These are phyloP conservation scores for Heliconius hortense DNA, from an alignment of 2,888 invertebrate genomes.

Conservation along the genomic window DNA sequence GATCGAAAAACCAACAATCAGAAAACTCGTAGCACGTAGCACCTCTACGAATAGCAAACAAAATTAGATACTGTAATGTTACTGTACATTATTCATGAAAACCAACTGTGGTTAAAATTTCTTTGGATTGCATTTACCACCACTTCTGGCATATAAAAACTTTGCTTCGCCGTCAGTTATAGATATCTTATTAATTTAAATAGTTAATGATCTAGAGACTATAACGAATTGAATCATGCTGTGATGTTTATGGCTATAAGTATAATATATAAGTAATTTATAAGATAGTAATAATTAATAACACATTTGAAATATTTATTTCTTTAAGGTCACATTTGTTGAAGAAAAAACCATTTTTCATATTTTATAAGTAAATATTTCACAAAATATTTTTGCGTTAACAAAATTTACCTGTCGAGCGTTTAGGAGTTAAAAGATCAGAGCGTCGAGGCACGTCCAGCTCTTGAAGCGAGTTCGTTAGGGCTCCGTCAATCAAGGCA, in stretches of 20 bases:
- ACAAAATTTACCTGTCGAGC: conserved; percentile 35
- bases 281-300: no score
- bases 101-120: conserved; percentile 10
- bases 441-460: conserved; percentile 53
- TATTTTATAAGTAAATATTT: neutral
- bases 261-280: neutral
- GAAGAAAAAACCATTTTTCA: neutral
- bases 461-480: conserved; percentile 79
- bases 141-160: neutral
- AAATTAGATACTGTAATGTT: conserved; percentile 35
- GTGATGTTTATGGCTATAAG: neutral
- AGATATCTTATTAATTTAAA: neutral
- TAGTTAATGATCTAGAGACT: neutral
- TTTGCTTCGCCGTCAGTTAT: neutral
- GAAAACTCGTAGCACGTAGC: conserved; percentile 57
- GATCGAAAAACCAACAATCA: conserved; percentile 58
- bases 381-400: conserved; percentile 2
- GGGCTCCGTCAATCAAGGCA: conserved; percentile 79
- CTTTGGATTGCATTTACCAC: neutral
- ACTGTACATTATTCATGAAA: conserved; percentile 30
- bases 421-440: conserved; percentile 42
- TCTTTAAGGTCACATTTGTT: neutral
- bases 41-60: conserved; percentile 49
- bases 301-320: no score
- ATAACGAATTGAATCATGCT: neutral